Base-by-base conservation (phyloP, 1,140 invertebrate genomes). In the Lethrus apterus region DNA sequence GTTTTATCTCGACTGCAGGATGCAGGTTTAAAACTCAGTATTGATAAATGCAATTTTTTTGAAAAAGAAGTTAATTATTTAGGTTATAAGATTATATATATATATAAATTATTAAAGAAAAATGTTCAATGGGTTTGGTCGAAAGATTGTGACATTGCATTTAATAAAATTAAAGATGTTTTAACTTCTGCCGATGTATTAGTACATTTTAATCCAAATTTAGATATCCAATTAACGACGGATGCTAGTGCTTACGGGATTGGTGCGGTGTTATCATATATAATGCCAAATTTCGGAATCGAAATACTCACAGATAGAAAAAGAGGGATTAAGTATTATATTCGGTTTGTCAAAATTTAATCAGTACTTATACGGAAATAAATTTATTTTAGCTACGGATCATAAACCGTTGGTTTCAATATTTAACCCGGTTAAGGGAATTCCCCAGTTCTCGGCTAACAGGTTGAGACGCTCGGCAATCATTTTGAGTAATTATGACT, bases 61-160 rank as follows among this genome's bases (percentile, higher is more conserved):
- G n/a, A n/a, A 31, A 15, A 34, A 11, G n/a, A 10, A 13, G 20
- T 44, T n/a, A 11, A 9, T 34, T 44, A 44, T 33, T 34, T 44
- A 19, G 43, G 43, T 20, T 34, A 44, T 15, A 19, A 23, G 10
- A 44, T 44, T 34, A n/a, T n/a, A n/a, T n/a, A n/a, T n/a, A n/a
- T 44, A 24, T 44, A 44, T 32, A 13, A 17, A 44, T 44, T 32
- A 5, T n/a, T n/a, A 30, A 9, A 31, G 31, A 44, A 44, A 31
- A 21, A 30, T 10, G 15, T 44, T 30, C 23, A 4, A n/a, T 35
- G 33, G 33, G 31, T 14, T 5, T 44, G 41, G 41, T 4, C 17
- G 7, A 14, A 44, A 9, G 30, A 32, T 15, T 44, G 41, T 31
- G 11, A 30, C 4, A 31, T 4, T 17, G 41, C 41, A 3, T 44